These are phyloP conservation scores for Chascanopsetta lugubris DNA, from an alignment of 2,113 vertebrate species.

Conservation along the genomic window DNA sequence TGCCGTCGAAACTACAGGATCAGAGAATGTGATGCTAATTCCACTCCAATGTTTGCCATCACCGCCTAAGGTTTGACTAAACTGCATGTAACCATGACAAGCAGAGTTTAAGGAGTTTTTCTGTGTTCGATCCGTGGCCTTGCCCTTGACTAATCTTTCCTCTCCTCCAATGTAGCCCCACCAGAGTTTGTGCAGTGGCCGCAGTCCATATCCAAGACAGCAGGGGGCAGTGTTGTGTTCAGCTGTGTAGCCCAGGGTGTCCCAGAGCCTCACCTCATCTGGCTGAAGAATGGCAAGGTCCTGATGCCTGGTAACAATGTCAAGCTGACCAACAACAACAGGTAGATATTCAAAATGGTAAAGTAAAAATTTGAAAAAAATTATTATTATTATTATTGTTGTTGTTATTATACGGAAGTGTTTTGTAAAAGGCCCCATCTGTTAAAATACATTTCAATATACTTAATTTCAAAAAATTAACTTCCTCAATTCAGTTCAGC, in stretches of 20 bases:
- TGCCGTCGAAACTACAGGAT: background rate
- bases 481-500: background rate
- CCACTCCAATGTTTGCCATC: background rate
- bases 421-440: background rate
- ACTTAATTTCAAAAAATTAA: too few species aligned
- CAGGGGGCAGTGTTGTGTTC: slow-evolving; percentile 81
- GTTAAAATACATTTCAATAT: background rate
- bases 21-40: background rate
- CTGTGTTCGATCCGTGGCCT: too few species aligned
- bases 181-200: slow-evolving; percentile 86
- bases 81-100: background rate
- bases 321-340: slow-evolving; percentile 83
- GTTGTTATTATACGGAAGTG: too few species aligned
- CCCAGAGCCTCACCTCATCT: slow-evolving; percentile 81
- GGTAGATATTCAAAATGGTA: slow-evolving; percentile 51
- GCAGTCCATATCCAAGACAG: slow-evolving; percentile 80
- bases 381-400: background rate
- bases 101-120: background rate
- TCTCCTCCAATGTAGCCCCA: slow-evolving; percentile 67
- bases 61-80: background rate
- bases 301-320: slow-evolving; percentile 77
- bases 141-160: background rate
- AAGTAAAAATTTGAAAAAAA: background rate
- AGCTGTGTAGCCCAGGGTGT: slow-evolving; percentile 81
- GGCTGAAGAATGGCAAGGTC: slow-evolving; percentile 84